Evolutionary conservation across 2,797 vertebrate species (phyloP).

Genomic region (Ciconia nigra): DNA sequence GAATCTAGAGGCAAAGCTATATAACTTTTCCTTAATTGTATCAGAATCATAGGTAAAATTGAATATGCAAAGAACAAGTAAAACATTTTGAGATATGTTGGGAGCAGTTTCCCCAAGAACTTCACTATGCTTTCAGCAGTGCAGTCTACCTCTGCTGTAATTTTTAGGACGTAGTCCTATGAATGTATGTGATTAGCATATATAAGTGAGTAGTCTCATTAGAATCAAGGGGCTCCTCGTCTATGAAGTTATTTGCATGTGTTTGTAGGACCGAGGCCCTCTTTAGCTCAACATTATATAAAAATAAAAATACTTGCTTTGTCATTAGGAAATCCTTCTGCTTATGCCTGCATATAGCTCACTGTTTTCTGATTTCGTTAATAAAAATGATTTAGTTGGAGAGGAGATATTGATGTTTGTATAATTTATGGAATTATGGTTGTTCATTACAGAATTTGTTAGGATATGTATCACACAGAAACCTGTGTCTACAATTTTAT

Average conservation of each 20-base stretch:
- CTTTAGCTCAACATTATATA: not conserved
- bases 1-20: not conserved
- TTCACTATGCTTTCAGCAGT: not conserved
- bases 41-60: not conserved
- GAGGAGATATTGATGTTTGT: not conserved
- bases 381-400: not conserved
- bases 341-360: not conserved
- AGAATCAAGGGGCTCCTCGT: not conserved
- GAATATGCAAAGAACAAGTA: not conserved
- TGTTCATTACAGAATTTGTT: not conserved
- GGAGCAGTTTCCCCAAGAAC: not conserved
- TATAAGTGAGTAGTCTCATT: not conserved
- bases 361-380: not conserved
- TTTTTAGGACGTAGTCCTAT: not conserved
- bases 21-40: not conserved
- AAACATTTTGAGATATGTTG: not conserved
- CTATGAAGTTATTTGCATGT: not conserved
- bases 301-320: not conserved
- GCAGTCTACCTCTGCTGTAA: not conserved
- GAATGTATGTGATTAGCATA: not conserved
- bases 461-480: not conserved
- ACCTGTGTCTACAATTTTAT: not conserved
- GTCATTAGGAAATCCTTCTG: not conserved
- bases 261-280: not conserved
- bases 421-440: not conserved